Evolutionary conservation across 2,113 vertebrate genomes (phyloP).

Genomic region (Cheirogaleus medius): DNA sequence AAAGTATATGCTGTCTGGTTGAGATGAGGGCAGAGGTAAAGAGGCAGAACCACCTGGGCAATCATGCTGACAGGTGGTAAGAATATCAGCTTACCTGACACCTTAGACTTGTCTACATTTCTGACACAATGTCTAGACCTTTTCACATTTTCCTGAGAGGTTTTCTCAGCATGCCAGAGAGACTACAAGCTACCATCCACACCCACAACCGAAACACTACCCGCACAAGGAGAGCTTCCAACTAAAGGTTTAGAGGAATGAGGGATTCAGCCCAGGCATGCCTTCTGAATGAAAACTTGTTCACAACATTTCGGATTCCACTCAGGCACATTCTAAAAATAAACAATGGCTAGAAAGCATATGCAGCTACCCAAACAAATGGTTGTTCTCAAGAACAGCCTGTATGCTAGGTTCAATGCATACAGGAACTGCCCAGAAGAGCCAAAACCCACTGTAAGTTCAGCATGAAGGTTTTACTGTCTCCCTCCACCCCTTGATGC

Average conservation of each 20-base stretch:
- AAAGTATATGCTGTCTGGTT: background rate
- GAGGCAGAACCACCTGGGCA: background rate
- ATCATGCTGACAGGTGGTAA: background rate
- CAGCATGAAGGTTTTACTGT: background rate
- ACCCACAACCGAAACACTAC: background rate
- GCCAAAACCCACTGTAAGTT: background rate
- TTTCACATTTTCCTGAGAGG: background rate
- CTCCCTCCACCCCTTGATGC: background rate
- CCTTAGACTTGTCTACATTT: background rate
- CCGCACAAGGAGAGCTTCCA: background rate
- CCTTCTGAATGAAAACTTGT: background rate
- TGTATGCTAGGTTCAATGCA: background rate
- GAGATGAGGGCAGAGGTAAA: background rate
- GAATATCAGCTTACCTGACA: background rate
- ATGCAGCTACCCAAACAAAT: background rate
- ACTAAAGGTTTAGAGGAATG: background rate
- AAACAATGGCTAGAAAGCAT: background rate
- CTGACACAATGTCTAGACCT: background rate
- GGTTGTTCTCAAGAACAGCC: background rate
- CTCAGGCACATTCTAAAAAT: background rate
- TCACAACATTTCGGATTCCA: background rate
- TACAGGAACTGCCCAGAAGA: background rate
- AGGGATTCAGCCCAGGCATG: background rate
- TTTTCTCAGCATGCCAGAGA: background rate
- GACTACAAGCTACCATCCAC: background rate